phyloP scores from a whole-genome alignment of 2,888 invertebrate genomes.

The Nomada fabriciana region DNA sequence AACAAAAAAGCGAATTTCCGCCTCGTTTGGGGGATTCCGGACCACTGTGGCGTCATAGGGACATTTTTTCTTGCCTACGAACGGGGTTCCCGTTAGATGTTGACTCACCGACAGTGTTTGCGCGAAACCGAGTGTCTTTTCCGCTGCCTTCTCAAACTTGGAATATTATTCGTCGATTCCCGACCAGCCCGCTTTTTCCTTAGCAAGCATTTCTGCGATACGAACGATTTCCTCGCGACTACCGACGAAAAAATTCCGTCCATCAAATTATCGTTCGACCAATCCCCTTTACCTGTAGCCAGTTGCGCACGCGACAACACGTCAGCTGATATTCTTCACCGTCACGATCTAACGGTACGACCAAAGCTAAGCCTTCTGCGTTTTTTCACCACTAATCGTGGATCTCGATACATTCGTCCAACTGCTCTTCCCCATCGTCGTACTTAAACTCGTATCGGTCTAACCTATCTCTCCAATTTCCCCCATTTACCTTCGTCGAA shows the following conservation, averaged over 20 bases:
- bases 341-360: constrained; percentile 63
- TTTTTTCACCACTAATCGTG: constrained; percentile 44
- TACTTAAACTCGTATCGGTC: background rate
- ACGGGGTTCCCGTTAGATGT: constrained; percentile 58
- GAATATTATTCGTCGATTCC: background rate
- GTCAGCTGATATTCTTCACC: constrained; percentile 64
- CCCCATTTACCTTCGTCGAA: no score
- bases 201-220: background rate
- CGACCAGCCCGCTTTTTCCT: background rate
- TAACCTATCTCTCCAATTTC: no score
- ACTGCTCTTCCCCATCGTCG: constrained; percentile 4
- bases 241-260: no score
- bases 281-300: constrained; percentile 27
- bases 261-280: no score
- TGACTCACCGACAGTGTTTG: constrained; percentile 51
- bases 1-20: no score
- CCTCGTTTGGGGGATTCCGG: no score
- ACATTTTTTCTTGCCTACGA: constrained; percentile 39
- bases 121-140: constrained; percentile 39
- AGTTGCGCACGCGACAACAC: constrained; percentile 12
- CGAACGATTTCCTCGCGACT: no score
- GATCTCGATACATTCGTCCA: background rate
- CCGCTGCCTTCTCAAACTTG: background rate
- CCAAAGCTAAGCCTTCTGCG: constrained; percentile 24
- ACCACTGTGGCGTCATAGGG: constrained; percentile 29